Percentiles rank a stretch among this genome's conserved stretches.
phyloP scores from a whole-genome alignment of 2,797 vertebrate genomes.

The Cyprinella venusta region DNA sequence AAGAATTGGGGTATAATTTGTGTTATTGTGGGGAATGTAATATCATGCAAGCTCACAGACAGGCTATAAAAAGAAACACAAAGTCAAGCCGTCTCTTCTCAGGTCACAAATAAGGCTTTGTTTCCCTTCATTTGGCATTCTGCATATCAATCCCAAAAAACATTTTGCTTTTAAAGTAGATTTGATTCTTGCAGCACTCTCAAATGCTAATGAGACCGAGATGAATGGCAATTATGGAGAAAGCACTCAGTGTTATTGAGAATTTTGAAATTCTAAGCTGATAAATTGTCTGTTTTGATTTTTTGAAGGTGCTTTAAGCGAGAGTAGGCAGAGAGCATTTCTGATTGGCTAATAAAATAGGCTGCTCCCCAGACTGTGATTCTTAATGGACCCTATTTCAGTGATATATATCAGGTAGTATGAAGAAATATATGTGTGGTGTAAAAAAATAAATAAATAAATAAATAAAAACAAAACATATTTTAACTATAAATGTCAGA shows the following conservation, averaged over 20 bases:
- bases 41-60: slow-evolving; percentile 12
- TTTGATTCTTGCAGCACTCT: slow-evolving; percentile 40
- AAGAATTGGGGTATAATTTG: slow-evolving; percentile 1
- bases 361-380: background rate
- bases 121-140: background rate
- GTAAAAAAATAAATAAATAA: background rate
- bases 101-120: background rate
- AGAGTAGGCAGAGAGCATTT: slow-evolving; percentile 1
- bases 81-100: background rate
- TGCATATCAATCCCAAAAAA: slow-evolving; percentile 31
- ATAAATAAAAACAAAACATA: background rate
- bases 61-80: slow-evolving; percentile 6
- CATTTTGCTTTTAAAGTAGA: slow-evolving; percentile 11
- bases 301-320: slow-evolving; percentile 12
- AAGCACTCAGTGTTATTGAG: slow-evolving; percentile 36
- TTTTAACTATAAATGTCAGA: background rate
- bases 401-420: background rate
- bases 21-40: slow-evolving; percentile 17
- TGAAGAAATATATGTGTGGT: background rate
- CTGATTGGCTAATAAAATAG: background rate
- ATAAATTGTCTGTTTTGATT: slow-evolving; percentile 41
- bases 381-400: background rate
- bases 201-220: slow-evolving; percentile 33
- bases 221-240: slow-evolving; percentile 33
- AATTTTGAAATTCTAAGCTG: slow-evolving; percentile 18